Conservation (phyloP, 2,888 invertebrate species). For the Acanthosoma haemorrhoidale region DNA sequence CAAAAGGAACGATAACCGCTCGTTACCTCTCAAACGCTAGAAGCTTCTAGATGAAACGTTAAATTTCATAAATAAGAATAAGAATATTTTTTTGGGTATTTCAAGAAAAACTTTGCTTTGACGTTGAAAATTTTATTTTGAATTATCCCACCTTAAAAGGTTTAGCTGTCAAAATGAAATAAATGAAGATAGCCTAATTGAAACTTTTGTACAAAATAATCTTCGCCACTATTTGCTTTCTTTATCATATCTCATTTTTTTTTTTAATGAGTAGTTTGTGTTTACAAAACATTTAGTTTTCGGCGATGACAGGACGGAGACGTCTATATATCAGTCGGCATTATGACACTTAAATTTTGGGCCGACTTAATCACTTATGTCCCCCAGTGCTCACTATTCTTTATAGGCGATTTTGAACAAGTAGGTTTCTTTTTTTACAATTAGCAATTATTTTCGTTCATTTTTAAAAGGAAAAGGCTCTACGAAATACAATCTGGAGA, state of each 20-base stretch:
- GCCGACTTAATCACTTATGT: conserved; percentile 12
- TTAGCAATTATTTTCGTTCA: neutral
- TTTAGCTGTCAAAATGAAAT: too few relatives aligned
- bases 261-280: neutral
- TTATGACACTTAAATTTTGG: neutral
- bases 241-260: conserved; percentile 11
- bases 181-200: too few relatives aligned
- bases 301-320: neutral
- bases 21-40: neutral
- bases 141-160: too few relatives aligned
- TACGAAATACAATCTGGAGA: too few relatives aligned
- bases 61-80: neutral
- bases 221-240: neutral
- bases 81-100: too few relatives aligned
- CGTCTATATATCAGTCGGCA: neutral
- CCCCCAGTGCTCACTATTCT: conserved; percentile 5
- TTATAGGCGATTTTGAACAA: conserved; percentile 20
- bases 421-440: conserved; percentile 10
- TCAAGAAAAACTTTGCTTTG: too few relatives aligned
- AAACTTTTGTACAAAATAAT: neutral
- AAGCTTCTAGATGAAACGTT: neutral
- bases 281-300: conserved; percentile 21
- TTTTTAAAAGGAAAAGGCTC: too few relatives aligned
- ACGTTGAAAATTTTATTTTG: too few relatives aligned
- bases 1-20: neutral